Evolutionary conservation across 2,888 invertebrate genomes (phyloP).

Genomic region (Macaria liturata): DNA sequence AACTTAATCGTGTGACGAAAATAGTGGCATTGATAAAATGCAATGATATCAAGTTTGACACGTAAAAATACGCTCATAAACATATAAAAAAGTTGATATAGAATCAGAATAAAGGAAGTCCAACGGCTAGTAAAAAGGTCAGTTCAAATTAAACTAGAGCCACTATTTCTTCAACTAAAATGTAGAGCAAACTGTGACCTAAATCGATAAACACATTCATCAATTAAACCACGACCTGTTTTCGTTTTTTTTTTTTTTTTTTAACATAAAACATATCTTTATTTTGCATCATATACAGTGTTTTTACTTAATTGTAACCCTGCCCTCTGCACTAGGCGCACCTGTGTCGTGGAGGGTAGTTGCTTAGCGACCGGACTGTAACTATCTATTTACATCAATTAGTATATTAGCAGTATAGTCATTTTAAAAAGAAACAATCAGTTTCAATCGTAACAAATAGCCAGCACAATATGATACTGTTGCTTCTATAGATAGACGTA

Average conservation of each 20-base stretch:
- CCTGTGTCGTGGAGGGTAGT: too few relatives aligned
- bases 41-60: background rate
- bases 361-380: too few relatives aligned
- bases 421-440: too few relatives aligned
- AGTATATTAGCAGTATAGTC: too few relatives aligned
- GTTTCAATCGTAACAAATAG: constrained; percentile 8
- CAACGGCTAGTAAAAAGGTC: constrained; percentile 3
- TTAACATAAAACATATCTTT: too few relatives aligned
- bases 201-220: constrained; percentile 13
- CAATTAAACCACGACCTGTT: constrained; percentile 15
- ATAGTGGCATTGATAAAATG: background rate
- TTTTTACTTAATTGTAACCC: too few relatives aligned
- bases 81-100: background rate
- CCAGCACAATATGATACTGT: constrained; percentile 23
- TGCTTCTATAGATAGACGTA: constrained; percentile 7
- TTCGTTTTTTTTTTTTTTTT: too few relatives aligned
- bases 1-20: background rate
- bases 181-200: constrained; percentile 8
- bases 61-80: too few relatives aligned
- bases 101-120: background rate
- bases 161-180: constrained; percentile 9
- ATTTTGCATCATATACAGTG: too few relatives aligned
- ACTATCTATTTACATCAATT: too few relatives aligned
- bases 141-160: constrained; percentile 5
- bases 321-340: too few relatives aligned